Conservation (phyloP, 2,113 vertebrate genomes). For the Colaptes auratus region DNA sequence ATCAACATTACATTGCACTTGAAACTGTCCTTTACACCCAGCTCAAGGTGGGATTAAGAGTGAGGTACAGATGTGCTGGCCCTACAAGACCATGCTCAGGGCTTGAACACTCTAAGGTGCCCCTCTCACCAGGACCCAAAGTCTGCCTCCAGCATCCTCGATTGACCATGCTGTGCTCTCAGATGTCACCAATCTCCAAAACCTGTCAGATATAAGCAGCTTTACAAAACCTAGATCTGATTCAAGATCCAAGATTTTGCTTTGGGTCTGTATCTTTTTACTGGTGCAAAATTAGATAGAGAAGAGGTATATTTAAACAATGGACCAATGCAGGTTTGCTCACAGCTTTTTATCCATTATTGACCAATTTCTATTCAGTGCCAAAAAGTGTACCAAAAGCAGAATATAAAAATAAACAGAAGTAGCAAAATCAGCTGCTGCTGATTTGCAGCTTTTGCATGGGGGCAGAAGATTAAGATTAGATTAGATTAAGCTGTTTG, state of each 20-base stretch:
- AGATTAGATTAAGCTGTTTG: too few relatives aligned
- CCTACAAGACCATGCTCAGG: rapidly evolving
- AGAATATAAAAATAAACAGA: not conserved
- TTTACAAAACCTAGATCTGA: not conserved
- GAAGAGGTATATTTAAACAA: not conserved
- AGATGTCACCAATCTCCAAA: not conserved
- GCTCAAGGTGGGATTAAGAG: not conserved
- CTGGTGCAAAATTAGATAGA: not conserved
- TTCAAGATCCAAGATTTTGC: not conserved
- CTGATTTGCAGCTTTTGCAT: not conserved
- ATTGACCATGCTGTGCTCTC: not conserved
- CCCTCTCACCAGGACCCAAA: too few relatives aligned
- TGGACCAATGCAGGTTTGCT: not conserved
- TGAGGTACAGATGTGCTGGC: not conserved
- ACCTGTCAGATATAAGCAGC: rapidly evolving
- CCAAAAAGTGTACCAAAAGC: rapidly evolving
- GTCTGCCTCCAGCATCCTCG: rapidly evolving
- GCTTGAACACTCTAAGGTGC: rapidly evolving
- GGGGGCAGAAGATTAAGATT: not conserved
- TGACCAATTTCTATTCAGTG: not conserved
- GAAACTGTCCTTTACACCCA: not conserved
- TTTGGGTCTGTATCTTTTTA: rapidly evolving
- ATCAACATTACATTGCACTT: not conserved
- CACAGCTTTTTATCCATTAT: not conserved
- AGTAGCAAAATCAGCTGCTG: not conserved